phyloP scores from a whole-genome alignment of 2,888 invertebrate genomes.

The Heliconius erato region DNA sequence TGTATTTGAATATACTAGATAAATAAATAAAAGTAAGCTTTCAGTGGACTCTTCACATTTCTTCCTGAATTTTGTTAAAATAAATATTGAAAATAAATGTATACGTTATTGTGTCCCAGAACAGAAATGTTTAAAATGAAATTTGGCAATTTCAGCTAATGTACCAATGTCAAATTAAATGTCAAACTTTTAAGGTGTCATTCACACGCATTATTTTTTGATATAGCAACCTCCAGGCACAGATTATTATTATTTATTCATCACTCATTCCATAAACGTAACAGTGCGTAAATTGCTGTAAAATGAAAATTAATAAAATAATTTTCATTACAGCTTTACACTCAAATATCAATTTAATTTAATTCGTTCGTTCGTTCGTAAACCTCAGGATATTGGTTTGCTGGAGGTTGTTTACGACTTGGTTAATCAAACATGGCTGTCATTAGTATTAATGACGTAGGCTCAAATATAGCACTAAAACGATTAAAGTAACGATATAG shows the following conservation, averaged over 20 bases:
- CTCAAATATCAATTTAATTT: constrained; percentile 32
- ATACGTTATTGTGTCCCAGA: too few relatives aligned
- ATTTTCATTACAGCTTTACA: background rate
- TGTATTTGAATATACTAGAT: too few relatives aligned
- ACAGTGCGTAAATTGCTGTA: background rate
- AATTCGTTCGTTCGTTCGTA: constrained; percentile 49
- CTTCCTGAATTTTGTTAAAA: too few relatives aligned
- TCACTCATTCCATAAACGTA: background rate
- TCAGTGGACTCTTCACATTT: too few relatives aligned
- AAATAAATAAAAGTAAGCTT: too few relatives aligned
- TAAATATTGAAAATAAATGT: too few relatives aligned
- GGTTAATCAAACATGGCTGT: constrained; percentile 52
- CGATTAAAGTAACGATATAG: constrained; percentile 23
- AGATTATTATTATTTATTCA: background rate
- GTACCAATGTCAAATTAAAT: too few relatives aligned
- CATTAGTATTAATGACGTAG: constrained; percentile 49
- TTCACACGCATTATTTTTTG: background rate
- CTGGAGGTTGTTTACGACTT: constrained; percentile 50
- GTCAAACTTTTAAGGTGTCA: too few relatives aligned
- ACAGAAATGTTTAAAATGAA: too few relatives aligned
- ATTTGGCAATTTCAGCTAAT: too few relatives aligned
- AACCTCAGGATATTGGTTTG: constrained; percentile 49
- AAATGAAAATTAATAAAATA: background rate
- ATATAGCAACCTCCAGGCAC: background rate
- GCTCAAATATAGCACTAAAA: constrained; percentile 37